Evolutionary conservation across 2,113 vertebrate species (phyloP), one percentile per base, ranked within the genome.

Genomic region (Lontra canadensis): DNA sequence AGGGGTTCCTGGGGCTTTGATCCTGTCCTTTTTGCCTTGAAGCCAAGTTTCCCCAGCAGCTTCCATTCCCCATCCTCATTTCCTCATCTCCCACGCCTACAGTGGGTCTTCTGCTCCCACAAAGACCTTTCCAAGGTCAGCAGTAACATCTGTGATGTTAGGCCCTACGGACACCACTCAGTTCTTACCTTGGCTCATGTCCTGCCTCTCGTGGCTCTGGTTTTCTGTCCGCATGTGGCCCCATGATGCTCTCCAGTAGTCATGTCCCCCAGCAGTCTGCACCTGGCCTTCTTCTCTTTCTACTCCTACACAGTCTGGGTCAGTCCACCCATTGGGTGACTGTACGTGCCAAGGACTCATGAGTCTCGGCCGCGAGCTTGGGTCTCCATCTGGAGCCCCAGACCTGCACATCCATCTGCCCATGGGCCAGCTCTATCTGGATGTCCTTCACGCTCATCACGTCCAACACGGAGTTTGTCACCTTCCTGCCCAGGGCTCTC

Each of bases 311-410:
- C 2, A 25, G 15, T 0, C 20, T 39, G 59, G 55, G n/a, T 17
- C 34, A 80, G 63, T 23, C 94, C 67, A 17, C 52, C 67, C 26
- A 10, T 1, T 7, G 63, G 25, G 79, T 59, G 49, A n/a, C 42
- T 6, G 6, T 11, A 1, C 0, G 18, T 47, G 18, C 29, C 6
- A 0, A 29, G 23, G 67, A 76, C 65, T 57, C 55, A 55, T 34
- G 31, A 63, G 31, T 88, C 80, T 78, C 26, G 9, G 3, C 81
- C 29, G 85, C 31, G 7, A 55, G 42, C 29, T 39, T 61, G 55
- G 59, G n/a, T 6, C 23, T 76, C 17, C 57, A 34, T 52, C 52
- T n/a, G 20, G 26, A 25, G 25, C 29, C 20, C 59, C 42, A 81
- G 36, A 26, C 10, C 36, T 26, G 67, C 18, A 1, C 21, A 44